These are phyloP conservation scores for Yasuhikotakia modesta DNA, from an alignment of 2,797 vertebrate species.

Conservation along the genomic window DNA sequence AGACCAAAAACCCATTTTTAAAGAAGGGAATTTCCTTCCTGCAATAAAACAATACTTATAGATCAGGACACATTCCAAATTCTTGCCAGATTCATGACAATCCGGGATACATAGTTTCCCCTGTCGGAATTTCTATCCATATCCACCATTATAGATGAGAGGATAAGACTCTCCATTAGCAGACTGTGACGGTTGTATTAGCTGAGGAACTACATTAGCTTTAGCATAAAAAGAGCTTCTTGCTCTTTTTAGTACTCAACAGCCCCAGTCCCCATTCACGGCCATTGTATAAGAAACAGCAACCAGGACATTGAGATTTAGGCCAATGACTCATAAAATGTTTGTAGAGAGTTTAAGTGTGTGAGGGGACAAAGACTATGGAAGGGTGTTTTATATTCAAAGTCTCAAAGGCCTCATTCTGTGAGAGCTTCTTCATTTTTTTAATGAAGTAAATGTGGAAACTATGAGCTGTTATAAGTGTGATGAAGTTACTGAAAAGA, in stretches of 20 bases:
- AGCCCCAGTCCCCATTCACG: too few species aligned
- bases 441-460: conserved; percentile 54
- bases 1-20: background rate
- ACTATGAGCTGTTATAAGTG: conserved; percentile 54
- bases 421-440: conserved; percentile 57
- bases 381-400: background rate
- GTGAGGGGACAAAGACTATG: background rate
- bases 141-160: background rate
- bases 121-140: background rate
- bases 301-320: too few species aligned
- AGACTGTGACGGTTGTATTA: background rate
- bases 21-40: background rate
- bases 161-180: background rate
- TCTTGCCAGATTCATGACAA: too few species aligned
- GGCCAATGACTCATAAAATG: too few species aligned
- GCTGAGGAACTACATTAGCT: too few species aligned
- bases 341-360: too few species aligned
- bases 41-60: background rate
- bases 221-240: too few species aligned
- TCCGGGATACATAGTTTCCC: background rate
- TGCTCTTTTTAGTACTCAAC: too few species aligned
- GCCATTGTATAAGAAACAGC: too few species aligned
- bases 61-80: background rate
- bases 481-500: conserved; percentile 51
- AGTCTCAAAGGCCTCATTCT: background rate